Base-by-base conservation (phyloP, 2,113 vertebrate genomes). In the Prionailurus bengalensis region DNA sequence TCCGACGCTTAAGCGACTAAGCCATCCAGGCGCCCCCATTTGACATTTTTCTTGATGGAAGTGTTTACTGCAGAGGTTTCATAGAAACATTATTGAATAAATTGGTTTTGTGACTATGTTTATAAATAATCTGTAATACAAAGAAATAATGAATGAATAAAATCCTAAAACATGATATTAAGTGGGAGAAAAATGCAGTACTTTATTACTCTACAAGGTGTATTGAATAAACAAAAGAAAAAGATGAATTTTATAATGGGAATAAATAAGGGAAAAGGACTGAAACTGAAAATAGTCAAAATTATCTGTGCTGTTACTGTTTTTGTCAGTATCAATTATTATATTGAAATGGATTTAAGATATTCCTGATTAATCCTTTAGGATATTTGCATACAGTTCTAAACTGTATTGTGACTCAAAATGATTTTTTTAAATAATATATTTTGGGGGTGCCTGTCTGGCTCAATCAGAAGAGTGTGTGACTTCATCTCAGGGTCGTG, bases 131-230 rank as follows among this genome's bases (percentile, higher is more conserved):
- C 11, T 91, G 13, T 31, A 96, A 68, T 90, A 87, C 10, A 66
- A 81, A 78, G 61, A 95, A 84, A 87, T 78, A 79, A n/a, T 85
- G 61, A 79, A n/a, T 85, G 61, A 84, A 27, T 79, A 81, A 89
- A 87, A 89, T 83, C 73, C 21, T 94, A 42, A 89, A 66, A 86
- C 27, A 48, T 89, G 17, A 48, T 66, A 85, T 76, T 71, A 92
- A 97, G 92, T 71, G 19, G 21, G 6, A 71, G 84, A 63, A 81
- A 89, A 68, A 85, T 85, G 31, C 93, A 79, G 23, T 78, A 85
- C 14, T 45, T 76, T 25, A 39, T 88, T 95, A 83, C 7, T 94
- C 1, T 66, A 66, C 0, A 76, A 71, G 55, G 11, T 85, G 31
- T 11, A 58, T 6, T 79, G 70, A 82, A 83, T 89, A 92, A 80